Conservation (phyloP, 1,140 invertebrate genomes). For the Brachionus rubens region DNA sequence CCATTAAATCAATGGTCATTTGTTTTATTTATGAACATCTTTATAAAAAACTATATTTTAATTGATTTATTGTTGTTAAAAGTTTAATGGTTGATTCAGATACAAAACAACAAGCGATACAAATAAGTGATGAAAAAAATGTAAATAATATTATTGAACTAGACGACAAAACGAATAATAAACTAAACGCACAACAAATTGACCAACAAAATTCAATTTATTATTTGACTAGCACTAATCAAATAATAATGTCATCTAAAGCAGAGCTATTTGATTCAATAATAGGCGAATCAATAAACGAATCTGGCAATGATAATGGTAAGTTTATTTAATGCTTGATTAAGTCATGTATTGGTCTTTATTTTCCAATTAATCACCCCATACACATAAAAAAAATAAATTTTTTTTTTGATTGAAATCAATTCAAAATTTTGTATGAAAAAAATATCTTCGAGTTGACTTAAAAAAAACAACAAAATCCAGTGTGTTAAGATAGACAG, state of each 20-base stretch:
- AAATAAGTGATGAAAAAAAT: neutral
- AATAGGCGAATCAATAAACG: neutral
- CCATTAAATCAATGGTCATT: too few species aligned
- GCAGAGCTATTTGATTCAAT: neutral
- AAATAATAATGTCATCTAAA: neutral
- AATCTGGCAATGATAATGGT: neutral
- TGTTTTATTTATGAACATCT: too few species aligned
- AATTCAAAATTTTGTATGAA: too few species aligned
- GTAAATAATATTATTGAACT: neutral
- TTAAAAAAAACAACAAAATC: conserved; percentile 22
- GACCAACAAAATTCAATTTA: too few species aligned
- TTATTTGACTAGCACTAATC: neutral
- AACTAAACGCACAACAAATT: neutral
- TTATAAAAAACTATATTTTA: too few species aligned
- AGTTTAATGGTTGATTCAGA: conserved; percentile 25
- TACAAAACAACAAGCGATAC: neutral
- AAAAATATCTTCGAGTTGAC: too few species aligned
- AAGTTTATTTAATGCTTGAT: neutral
- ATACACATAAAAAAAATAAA: too few species aligned
- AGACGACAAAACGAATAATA: neutral
- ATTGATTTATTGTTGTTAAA: neutral
- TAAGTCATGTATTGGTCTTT: neutral
- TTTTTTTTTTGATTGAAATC: too few species aligned
- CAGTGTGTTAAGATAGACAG: conserved; percentile 15
- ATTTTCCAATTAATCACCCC: conserved; percentile 3